phyloP scores from a whole-genome alignment of 2,797 vertebrate species.

The Acanthurus leucopareius region DNA sequence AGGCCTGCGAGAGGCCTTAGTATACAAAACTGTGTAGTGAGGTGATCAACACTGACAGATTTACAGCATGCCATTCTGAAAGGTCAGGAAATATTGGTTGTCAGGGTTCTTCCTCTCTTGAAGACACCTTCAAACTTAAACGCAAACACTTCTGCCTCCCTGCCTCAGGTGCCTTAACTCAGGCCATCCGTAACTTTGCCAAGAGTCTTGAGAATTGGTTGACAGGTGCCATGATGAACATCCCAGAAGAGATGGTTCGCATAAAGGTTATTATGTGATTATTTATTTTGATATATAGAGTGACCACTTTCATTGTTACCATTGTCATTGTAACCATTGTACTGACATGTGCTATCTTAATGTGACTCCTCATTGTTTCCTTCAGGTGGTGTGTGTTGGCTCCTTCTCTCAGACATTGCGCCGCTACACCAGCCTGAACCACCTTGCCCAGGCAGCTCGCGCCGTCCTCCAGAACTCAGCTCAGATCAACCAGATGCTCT shows the following conservation, averaged over 20 bases:
- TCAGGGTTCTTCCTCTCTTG: background rate
- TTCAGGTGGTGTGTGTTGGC: conserved; percentile 90
- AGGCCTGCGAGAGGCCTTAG: background rate
- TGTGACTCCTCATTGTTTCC: background rate
- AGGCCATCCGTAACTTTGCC: conserved; percentile 96
- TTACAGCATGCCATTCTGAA: background rate
- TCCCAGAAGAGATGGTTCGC: conserved; percentile 96
- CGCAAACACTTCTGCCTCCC: background rate
- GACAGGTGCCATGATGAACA: conserved; percentile 94
- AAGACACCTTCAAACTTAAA: background rate
- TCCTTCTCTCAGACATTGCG: conserved; percentile 94
- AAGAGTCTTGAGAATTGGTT: conserved; percentile 96
- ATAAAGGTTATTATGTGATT: conserved; percentile 86
- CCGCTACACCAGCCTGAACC: conserved; percentile 95
- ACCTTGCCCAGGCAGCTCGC: conserved; percentile 93
- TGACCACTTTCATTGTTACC: background rate
- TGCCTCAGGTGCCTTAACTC: conserved; percentile 94
- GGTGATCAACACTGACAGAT: background rate
- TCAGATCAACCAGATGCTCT: conserved; percentile 97
- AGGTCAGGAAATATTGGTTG: background rate
- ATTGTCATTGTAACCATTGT: too few species aligned
- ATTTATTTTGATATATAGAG: background rate
- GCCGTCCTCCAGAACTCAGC: conserved; percentile 95
- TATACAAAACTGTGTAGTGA: background rate
- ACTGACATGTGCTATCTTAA: background rate